Percentiles rank a stretch among this genome's conserved stretches.
These are phyloP conservation scores for Echinometra lucunter DNA, from an alignment of 53 echinoderm and acorn worm genomes.

Conservation along the genomic window DNA sequence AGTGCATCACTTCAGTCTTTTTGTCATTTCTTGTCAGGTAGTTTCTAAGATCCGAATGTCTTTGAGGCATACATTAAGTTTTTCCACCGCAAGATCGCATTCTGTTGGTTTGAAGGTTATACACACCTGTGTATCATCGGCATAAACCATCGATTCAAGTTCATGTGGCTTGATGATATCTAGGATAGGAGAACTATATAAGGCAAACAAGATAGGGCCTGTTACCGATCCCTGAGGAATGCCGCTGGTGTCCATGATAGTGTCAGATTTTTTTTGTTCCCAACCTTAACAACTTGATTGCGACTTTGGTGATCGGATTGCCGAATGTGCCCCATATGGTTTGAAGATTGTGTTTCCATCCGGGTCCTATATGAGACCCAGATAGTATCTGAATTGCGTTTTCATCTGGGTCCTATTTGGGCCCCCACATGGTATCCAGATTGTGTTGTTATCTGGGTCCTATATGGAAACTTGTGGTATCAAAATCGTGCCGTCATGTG, in stretches of 20 bases:
- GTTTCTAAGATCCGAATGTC: constrained; percentile 67
- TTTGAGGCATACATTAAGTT: constrained; percentile 60
- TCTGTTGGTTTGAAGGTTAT: constrained; percentile 62
- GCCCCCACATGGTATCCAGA: too few relatives aligned
- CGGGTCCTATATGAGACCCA: too few relatives aligned
- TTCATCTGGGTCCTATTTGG: too few relatives aligned
- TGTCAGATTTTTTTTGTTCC: not conserved
- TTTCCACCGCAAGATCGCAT: constrained; percentile 9
- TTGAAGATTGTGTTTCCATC: too few relatives aligned
- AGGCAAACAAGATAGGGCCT: constrained; percentile 52
- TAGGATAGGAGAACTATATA: constrained; percentile 51
- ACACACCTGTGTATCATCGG: constrained; percentile 73
- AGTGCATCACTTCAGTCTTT: constrained; percentile 68
- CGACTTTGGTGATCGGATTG: too few relatives aligned
- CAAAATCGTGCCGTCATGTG: too few relatives aligned
- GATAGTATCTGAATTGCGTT: too few relatives aligned
- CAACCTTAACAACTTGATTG: not conserved
- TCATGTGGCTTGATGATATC: constrained; percentile 65
- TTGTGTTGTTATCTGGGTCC: too few relatives aligned
- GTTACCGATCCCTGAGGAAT: constrained; percentile 49
- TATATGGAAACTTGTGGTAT: too few relatives aligned
- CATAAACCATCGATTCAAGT: constrained; percentile 69
- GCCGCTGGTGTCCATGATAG: not conserved
- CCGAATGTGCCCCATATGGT: too few relatives aligned
- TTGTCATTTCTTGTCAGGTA: constrained; percentile 56